Conservation (phyloP, 2,113 vertebrate species). For the Cichladusa arquata region DNA sequence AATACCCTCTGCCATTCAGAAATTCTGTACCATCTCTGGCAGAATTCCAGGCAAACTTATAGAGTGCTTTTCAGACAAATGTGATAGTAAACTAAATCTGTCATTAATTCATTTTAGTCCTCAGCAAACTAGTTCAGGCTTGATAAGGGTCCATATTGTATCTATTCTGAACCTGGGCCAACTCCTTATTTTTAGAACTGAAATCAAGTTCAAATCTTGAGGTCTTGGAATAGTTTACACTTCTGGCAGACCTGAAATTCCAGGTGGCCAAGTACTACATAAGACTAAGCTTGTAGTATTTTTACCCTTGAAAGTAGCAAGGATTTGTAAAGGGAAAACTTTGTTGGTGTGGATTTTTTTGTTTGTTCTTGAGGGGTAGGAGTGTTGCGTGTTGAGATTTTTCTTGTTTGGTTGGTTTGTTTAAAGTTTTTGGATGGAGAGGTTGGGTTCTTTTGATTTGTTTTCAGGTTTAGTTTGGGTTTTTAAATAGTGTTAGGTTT, state of each 20-base stretch:
- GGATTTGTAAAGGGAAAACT: neutral
- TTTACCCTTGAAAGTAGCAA: neutral
- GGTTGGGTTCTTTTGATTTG: accelerated
- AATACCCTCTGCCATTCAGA: neutral
- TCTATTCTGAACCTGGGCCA: neutral
- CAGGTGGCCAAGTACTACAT: neutral
- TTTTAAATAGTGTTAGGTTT: neutral
- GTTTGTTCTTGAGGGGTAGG: neutral
- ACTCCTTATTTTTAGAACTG: neutral
- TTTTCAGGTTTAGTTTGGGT: neutral
- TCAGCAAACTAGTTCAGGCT: constrained; percentile 2
- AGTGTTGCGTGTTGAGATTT: neutral
- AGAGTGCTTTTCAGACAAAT: neutral
- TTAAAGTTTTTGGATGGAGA: neutral
- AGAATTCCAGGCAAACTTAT: constrained; percentile 25
- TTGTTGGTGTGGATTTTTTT: accelerated
- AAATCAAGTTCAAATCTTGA: neutral
- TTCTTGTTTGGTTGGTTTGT: neutral
- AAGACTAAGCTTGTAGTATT: neutral
- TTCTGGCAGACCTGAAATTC: neutral
- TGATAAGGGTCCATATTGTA: neutral
- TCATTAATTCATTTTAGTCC: neutral
- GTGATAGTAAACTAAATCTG: neutral
- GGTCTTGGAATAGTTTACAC: neutral
- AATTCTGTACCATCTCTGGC: neutral